Base-by-base conservation (phyloP, 1,140 invertebrate genomes). In the Cydia strobilella region DNA sequence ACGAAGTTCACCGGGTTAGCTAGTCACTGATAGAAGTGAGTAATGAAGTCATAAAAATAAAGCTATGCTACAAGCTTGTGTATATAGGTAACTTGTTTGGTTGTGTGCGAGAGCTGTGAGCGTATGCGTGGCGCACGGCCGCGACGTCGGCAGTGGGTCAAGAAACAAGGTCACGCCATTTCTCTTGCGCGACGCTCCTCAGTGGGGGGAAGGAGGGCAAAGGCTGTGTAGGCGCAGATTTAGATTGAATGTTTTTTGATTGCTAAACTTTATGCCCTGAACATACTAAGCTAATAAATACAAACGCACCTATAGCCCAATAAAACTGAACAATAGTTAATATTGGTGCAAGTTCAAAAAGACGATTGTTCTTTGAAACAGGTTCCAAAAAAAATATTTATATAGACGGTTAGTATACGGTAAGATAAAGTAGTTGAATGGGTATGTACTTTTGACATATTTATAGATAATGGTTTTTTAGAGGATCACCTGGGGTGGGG, bases 91-190 rank as follows among this genome's bases (percentile, higher is more conserved):
- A 35, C 62, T 31, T 66, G 71, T 77, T 75, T 80, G 76, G 48
- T 51, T 76, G 78, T 75, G 76, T 75, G 51, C 35, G 13, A 27
- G 12, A 2, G 35, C 27, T 72, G 18, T 31, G 71, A 25, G 35
- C 20, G 74, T 78, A 80, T 79, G 82, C 69, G 76, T 75, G 77
- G 87, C 87, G 82, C 85, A 79, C 82, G 84, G 81, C 87, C 72
- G 87, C 84, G 87, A 89, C 86, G 86, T 87, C 86, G 84, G 74
- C 86, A 90, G 85, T 90, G 80, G 88, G 88, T 89, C 88, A 89
- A 83, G 81, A 82, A 90, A 90, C 88, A 89, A 89, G 88, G 88
- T 84, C 88, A 80, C 76, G 82, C 80, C 86, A 88, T 90, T 90
- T 90, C 88, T 90, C 88, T 84, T 69, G 71, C 39, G 39, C 74